Conservation (phyloP, 2,797 vertebrate genomes). For the Melanotaenia maccullochi region DNA sequence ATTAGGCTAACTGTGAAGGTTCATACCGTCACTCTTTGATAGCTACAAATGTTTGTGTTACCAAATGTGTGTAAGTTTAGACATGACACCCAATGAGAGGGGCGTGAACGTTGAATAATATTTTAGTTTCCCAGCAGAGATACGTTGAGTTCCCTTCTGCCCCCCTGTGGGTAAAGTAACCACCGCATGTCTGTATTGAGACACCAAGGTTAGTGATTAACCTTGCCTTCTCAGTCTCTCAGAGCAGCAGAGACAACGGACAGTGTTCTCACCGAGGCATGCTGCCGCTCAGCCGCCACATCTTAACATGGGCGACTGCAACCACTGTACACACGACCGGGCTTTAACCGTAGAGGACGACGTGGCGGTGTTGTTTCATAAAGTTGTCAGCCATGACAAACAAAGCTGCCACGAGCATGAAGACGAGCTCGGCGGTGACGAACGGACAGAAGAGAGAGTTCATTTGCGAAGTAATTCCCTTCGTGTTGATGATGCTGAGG, state of each 20-base stretch:
- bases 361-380: slow-evolving; percentile 68
- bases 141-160: slow-evolving; percentile 48
- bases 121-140: slow-evolving; percentile 61
- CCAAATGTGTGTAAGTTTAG: background rate
- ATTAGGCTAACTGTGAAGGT: no score
- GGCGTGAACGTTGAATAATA: slow-evolving; percentile 50
- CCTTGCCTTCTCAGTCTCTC: slow-evolving; percentile 60
- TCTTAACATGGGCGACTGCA: slow-evolving; percentile 77
- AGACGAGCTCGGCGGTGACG: slow-evolving; percentile 43
- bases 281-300: slow-evolving; percentile 69
- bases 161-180: slow-evolving; percentile 71
- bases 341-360: slow-evolving; percentile 64
- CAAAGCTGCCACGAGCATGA: slow-evolving; percentile 29
- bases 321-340: slow-evolving; percentile 49
- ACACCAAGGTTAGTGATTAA: slow-evolving; percentile 82
- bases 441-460: slow-evolving; percentile 52
- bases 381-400: slow-evolving; percentile 63
- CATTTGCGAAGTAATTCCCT: slow-evolving; percentile 39
- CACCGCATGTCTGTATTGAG: slow-evolving; percentile 47
- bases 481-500: slow-evolving; percentile 27
- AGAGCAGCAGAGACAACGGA: slow-evolving; percentile 45
- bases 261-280: slow-evolving; percentile 70
- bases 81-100: slow-evolving; percentile 2
- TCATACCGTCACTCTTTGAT: background rate
- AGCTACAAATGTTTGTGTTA: background rate